These are phyloP conservation scores for Ricordea florida DNA, from an alignment of 92 coral and sea anemone species.

Conservation along the genomic window DNA sequence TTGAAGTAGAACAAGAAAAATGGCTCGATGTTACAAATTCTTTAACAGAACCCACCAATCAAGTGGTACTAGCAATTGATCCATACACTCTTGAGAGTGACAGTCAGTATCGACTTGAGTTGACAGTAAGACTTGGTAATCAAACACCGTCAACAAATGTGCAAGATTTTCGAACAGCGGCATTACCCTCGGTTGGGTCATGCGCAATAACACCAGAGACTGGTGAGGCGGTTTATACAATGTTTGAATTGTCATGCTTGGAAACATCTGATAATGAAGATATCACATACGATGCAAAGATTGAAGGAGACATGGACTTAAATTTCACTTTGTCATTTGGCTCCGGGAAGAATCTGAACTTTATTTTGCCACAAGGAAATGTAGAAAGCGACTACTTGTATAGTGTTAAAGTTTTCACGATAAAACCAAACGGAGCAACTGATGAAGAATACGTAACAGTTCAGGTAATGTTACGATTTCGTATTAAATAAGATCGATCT, in stretches of 20 bases:
- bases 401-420: neutral
- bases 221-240: constrained; percentile 16
- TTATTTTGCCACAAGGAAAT: constrained; percentile 28
- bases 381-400: neutral
- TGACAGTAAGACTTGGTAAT: neutral
- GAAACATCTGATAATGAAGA: constrained; percentile 5
- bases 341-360: neutral
- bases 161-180: neutral
- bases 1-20: neutral
- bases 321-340: neutral
- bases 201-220: neutral
- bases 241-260: neutral
- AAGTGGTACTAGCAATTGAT: neutral
- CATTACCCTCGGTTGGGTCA: neutral
- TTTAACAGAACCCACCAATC: neutral
- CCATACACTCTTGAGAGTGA: neutral
- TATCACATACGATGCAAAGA: constrained; percentile 1
- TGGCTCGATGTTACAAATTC: neutral
- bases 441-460: constrained; percentile 8
- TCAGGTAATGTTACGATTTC: neutral
- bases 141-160: neutral
- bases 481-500: neutral
- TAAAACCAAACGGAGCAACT: constrained; percentile 8
- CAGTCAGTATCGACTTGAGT: neutral
- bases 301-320: neutral